Evolutionary conservation across 1,140 invertebrate species (phyloP).

Genomic region (Lasioglossum baleicum): DNA sequence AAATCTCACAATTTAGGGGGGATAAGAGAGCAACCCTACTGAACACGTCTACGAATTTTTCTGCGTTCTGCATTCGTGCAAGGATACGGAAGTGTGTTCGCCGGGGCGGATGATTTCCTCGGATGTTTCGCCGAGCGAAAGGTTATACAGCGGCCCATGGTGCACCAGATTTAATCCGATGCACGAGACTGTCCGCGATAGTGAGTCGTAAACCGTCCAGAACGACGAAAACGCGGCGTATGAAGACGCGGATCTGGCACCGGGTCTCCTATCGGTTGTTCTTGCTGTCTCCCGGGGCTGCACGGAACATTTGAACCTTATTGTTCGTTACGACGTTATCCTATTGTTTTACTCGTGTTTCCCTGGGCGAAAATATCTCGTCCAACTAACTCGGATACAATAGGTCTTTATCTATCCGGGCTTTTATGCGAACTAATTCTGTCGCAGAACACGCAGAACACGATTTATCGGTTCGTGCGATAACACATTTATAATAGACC

Average conservation of each 20-base stretch:
- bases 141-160: neutral
- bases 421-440: too few species aligned
- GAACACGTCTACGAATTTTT: too few species aligned
- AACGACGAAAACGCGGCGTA: neutral
- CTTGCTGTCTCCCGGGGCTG: neutral
- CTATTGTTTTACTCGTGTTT: neutral
- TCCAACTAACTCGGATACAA: neutral
- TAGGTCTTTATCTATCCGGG: too few species aligned
- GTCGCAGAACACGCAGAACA: too few species aligned
- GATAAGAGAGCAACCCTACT: too few species aligned
- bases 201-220: conserved; percentile 3
- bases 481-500: too few species aligned
- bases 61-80: too few species aligned
- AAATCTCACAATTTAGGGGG: too few species aligned
- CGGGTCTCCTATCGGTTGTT: neutral
- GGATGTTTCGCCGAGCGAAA: neutral
- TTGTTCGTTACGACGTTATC: neutral
- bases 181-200: neutral
- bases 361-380: neutral
- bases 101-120: conserved; percentile 8
- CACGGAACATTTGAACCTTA: conserved; percentile 16
- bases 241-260: conserved; percentile 2
- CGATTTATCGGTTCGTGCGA: too few species aligned
- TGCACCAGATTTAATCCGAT: neutral
- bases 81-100: conserved; percentile 12